Evolutionary conservation across 2,113 vertebrate species (phyloP).

Genomic region (Leptocoma aspasia): DNA sequence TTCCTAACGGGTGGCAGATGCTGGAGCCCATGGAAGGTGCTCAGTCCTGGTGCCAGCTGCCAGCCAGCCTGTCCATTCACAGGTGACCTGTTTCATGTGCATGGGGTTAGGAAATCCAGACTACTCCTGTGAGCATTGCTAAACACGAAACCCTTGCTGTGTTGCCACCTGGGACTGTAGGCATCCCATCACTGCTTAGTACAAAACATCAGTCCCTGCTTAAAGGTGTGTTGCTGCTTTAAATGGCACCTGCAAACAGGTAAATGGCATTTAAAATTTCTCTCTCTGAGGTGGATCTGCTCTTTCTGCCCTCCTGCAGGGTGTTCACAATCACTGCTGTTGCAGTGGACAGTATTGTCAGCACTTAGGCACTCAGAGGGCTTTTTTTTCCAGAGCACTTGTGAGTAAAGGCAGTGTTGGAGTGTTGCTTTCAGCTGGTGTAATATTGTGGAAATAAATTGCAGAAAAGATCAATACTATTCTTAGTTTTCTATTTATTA

Average conservation of each 20-base stretch:
- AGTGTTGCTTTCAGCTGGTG: neutral
- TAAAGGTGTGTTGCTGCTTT: neutral
- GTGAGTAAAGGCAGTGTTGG: neutral
- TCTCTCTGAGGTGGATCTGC: neutral
- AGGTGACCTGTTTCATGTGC: rapidly evolving
- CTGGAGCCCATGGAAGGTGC: neutral
- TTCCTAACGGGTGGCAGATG: neutral
- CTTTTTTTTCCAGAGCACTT: neutral
- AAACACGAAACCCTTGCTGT: neutral
- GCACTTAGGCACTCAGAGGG: rapidly evolving
- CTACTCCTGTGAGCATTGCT: neutral
- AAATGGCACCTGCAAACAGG: neutral
- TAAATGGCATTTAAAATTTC: neutral
- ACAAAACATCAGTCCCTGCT: neutral
- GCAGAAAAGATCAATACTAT: neutral
- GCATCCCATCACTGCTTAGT: neutral
- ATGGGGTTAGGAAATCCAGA: neutral
- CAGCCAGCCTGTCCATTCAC: neutral
- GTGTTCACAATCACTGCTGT: rapidly evolving
- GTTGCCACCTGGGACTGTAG: neutral
- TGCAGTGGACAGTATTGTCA: neutral
- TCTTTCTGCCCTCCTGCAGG: rapidly evolving
- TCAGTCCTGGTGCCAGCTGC: neutral
- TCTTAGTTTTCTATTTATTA: neutral
- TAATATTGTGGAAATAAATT: neutral